Evolutionary conservation across 1,140 invertebrate species (phyloP).

Genomic region (Polyergus mexicanus): DNA sequence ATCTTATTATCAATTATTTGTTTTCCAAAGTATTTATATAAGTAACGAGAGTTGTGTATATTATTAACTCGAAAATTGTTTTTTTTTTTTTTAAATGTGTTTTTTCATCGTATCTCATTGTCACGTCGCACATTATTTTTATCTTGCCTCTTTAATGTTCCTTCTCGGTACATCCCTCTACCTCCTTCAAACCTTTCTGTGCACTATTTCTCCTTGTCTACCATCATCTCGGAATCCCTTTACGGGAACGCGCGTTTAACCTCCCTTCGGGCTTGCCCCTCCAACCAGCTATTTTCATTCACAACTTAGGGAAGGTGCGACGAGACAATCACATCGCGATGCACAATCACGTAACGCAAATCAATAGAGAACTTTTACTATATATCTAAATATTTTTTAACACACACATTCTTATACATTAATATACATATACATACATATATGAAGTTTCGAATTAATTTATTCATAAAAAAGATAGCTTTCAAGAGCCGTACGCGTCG

Average conservation of each 20-base stretch:
- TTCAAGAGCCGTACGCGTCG: neutral
- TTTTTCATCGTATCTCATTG: neutral
- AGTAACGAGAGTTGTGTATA: neutral
- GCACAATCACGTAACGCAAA: slow-evolving; percentile 60
- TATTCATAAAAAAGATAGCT: neutral
- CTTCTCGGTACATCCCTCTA: slow-evolving; percentile 57
- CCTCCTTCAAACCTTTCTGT: neutral
- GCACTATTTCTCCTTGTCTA: slow-evolving; percentile 62
- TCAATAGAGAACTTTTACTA: slow-evolving; percentile 24
- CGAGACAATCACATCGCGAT: slow-evolving; percentile 56
- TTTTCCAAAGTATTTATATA: neutral
- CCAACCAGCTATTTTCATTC: slow-evolving; percentile 67
- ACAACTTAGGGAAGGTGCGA: slow-evolving; percentile 64
- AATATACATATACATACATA: neutral
- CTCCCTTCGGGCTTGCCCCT: slow-evolving; percentile 51
- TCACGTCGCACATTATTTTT: slow-evolving; percentile 8
- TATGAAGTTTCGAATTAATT: too few species aligned
- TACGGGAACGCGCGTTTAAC: slow-evolving; percentile 71
- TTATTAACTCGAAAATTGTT: neutral
- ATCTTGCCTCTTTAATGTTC: slow-evolving; percentile 25
- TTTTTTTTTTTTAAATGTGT: neutral
- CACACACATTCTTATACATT: too few species aligned
- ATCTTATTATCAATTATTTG: neutral
- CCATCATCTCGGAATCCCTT: slow-evolving; percentile 70
- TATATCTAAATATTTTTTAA: neutral